These are phyloP conservation scores for Cephus pygmeus DNA, from an alignment of 2,888 invertebrate species.

Conservation along the genomic window DNA sequence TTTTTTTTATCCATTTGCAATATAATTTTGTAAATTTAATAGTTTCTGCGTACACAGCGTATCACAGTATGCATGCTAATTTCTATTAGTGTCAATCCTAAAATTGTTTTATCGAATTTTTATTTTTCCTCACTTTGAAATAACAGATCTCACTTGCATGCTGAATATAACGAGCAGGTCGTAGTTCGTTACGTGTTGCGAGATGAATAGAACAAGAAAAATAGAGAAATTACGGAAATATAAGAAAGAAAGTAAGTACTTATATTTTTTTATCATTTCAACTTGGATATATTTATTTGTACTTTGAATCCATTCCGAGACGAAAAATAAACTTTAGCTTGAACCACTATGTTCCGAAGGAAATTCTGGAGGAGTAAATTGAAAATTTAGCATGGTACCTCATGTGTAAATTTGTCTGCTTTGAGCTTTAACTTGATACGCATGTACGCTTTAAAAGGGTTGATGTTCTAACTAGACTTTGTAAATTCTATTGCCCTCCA, in stretches of 20 bases:
- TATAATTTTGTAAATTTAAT: neutral
- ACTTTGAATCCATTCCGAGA: neutral
- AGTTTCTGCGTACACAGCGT: neutral
- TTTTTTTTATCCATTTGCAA: neutral
- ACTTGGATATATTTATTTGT: neutral
- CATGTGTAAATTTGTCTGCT: neutral
- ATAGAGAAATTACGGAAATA: neutral
- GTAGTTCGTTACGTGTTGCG: neutral
- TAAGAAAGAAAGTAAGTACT: neutral
- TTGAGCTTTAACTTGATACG: neutral
- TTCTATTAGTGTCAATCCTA: neutral
- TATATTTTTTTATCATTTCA: too few relatives aligned
- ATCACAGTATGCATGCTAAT: neutral
- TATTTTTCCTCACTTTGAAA: neutral
- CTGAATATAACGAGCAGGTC: neutral
- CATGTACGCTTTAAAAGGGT: neutral
- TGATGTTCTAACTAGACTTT: neutral
- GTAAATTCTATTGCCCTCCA: neutral
- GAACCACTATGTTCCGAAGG: neutral
- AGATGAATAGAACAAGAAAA: neutral
- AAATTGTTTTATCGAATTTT: neutral
- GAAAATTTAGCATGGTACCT: neutral
- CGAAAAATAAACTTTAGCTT: neutral
- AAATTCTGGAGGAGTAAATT: neutral
- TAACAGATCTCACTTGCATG: neutral